Percentiles rank a stretch among this genome's conserved stretches.
Evolutionary conservation across 2,113 vertebrate genomes (phyloP).

Genomic region (Montifringilla adamsi): DNA sequence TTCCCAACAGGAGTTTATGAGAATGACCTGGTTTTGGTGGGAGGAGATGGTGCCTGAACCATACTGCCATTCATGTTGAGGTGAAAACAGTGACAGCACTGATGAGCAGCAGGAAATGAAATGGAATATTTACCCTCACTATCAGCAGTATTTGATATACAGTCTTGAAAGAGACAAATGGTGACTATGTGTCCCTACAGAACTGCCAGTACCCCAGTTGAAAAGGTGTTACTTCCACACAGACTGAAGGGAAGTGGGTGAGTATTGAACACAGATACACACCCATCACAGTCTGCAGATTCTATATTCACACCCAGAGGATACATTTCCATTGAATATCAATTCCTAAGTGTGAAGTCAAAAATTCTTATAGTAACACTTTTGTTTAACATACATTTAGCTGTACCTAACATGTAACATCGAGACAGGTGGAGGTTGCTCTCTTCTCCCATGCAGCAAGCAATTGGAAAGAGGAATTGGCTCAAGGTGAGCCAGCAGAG

Average conservation of each 20-base stretch:
- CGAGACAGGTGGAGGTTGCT: neutral
- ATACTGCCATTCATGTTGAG: neutral
- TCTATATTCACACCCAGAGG: neutral
- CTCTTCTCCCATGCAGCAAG: neutral
- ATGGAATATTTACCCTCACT: neutral
- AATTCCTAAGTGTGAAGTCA: neutral
- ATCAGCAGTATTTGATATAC: neutral
- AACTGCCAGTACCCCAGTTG: neutral
- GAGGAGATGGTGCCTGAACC: neutral
- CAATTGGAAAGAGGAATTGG: neutral
- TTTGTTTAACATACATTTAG: neutral
- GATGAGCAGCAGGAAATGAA: neutral
- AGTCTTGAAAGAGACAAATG: neutral
- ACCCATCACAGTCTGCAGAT: neutral
- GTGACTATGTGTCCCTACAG: neutral
- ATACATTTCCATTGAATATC: neutral
- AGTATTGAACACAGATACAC: neutral
- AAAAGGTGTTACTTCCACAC: neutral
- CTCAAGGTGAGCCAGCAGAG: neutral
- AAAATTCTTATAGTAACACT: neutral
- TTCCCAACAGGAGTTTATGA: neutral
- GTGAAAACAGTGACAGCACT: neutral
- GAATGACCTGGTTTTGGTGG: neutral
- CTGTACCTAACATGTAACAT: neutral
- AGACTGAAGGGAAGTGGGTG: neutral